Evolutionary conservation across 2,113 vertebrate genomes (phyloP).

Genomic region (Rhinogobius similis): DNA sequence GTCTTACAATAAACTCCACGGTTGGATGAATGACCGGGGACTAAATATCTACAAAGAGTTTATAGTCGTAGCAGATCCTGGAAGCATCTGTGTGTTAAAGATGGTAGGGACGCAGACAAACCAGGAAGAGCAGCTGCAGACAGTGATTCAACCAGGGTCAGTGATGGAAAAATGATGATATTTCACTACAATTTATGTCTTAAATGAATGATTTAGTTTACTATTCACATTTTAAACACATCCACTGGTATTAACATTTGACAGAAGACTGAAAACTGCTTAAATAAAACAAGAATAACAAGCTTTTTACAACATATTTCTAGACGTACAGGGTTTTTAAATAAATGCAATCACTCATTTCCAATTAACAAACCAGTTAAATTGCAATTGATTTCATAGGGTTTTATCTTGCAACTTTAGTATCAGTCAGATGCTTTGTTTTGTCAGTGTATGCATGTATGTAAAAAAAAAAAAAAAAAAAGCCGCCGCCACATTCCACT

Average conservation of each 20-base stretch:
- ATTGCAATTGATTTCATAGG: not conserved
- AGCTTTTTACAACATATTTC: too few relatives aligned
- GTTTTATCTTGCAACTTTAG: not conserved
- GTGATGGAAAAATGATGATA: not conserved
- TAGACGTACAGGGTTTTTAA: too few relatives aligned
- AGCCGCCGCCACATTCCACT: slow-evolving; percentile 80
- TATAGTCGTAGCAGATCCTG: not conserved
- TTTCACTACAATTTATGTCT: not conserved
- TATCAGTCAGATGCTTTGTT: not conserved
- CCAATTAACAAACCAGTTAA: too few relatives aligned
- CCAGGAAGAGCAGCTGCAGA: slow-evolving; percentile 40
- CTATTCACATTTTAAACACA: too few relatives aligned
- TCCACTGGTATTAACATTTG: too few relatives aligned
- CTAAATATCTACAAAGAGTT: not conserved
- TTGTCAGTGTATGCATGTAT: slow-evolving; percentile 15
- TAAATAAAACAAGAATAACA: too few relatives aligned
- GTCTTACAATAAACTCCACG: slow-evolving; percentile 1
- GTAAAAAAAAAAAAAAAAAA: slow-evolving; percentile 51
- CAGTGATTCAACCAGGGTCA: slow-evolving; percentile 14
- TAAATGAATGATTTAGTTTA: not conserved
- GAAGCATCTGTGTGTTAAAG: not conserved
- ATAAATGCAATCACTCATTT: too few relatives aligned
- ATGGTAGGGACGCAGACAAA: slow-evolving; percentile 8
- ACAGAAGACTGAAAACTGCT: too few relatives aligned
- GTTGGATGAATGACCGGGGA: not conserved